These are phyloP conservation scores for Polypedilum pembai DNA, from an alignment of 1,140 invertebrate species.

Conservation along the genomic window DNA sequence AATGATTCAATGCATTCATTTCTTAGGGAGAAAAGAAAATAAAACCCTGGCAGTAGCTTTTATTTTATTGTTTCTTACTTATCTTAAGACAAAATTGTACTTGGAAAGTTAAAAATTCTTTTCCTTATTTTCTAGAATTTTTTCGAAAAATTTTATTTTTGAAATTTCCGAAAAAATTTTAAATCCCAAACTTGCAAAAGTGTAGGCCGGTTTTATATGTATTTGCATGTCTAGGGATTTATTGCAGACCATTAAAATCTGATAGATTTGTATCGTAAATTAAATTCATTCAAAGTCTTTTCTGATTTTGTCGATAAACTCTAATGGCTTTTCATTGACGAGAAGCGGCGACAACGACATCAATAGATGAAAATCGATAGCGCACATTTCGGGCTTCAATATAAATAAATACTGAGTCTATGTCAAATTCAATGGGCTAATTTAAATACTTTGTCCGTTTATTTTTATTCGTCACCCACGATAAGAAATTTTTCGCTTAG, in stretches of 20 bases:
- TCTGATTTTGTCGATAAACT: background rate
- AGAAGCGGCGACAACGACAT: background rate
- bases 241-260: conserved; percentile 1
- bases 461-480: no score
- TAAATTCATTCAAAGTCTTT: conserved; percentile 9
- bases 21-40: background rate
- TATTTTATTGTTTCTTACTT: no score
- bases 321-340: background rate
- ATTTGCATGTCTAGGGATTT: background rate
- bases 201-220: no score
- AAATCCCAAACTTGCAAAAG: no score
- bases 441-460: no score
- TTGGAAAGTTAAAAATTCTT: background rate
- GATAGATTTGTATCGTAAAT: conserved; percentile 26
- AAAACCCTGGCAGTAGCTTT: background rate
- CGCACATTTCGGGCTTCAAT: background rate
- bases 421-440: no score
- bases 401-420: no score
- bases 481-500: no score
- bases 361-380: background rate
- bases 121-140: background rate
- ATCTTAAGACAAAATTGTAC: no score
- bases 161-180: background rate
- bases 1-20: background rate
- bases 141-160: background rate